These are phyloP conservation scores for Tadarida brasiliensis DNA, from an alignment of 2,797 vertebrate genomes.

Conservation along the genomic window DNA sequence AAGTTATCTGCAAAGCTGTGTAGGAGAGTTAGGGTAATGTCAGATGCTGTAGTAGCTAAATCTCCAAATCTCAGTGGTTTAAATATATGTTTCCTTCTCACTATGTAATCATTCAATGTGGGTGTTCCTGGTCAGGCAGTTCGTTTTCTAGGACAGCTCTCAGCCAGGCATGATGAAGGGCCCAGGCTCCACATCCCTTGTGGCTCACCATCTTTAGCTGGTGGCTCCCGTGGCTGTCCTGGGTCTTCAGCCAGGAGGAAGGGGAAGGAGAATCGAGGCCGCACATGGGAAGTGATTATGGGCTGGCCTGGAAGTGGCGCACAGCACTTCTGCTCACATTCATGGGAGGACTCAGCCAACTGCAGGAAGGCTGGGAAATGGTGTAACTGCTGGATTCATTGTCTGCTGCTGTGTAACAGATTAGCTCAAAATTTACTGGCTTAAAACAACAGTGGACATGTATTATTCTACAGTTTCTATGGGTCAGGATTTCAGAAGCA, in stretches of 20 bases:
- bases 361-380: neutral
- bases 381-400: neutral
- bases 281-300: rapidly evolving
- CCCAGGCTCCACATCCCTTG: neutral
- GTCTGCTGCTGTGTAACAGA: neutral
- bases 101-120: neutral
- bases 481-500: neutral
- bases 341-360: neutral
- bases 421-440: neutral
- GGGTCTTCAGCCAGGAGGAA: neutral
- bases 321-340: neutral
- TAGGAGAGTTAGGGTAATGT: neutral
- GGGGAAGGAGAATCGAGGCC: neutral
- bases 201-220: neutral
- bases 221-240: neutral
- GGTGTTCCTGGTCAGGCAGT: neutral
- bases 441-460: neutral
- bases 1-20: neutral
- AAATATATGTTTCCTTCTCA: neutral
- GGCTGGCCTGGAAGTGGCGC: neutral
- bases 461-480: neutral
- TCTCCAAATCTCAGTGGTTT: neutral
- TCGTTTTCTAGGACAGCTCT: neutral
- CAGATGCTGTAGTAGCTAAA: neutral
- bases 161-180: neutral